phyloP scores from a whole-genome alignment of 2,797 vertebrate species.

The Acropternis orthonyx region DNA sequence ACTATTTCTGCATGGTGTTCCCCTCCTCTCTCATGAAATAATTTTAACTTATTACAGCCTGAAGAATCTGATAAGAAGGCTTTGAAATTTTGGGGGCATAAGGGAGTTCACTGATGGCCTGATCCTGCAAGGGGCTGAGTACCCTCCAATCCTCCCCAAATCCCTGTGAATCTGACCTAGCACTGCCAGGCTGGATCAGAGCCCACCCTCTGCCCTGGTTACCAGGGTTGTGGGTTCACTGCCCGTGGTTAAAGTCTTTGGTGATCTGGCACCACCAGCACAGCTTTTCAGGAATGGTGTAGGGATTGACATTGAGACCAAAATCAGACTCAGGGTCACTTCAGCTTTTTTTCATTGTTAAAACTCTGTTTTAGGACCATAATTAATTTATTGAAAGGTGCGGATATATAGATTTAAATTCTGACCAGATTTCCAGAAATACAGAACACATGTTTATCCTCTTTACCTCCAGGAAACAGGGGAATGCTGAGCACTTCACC shows the following conservation, averaged over 20 bases:
- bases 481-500: not conserved
- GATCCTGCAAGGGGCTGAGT: not conserved
- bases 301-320: not conserved
- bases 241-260: not conserved
- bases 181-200: not conserved
- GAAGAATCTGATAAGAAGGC: not conserved
- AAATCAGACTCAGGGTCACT: not conserved
- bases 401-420: not conserved
- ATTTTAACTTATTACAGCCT: not conserved
- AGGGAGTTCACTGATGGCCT: not conserved
- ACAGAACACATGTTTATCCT: not conserved
- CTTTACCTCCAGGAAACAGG: not conserved
- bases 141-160: not conserved
- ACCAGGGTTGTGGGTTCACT: not conserved
- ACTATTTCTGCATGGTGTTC: not conserved
- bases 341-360: not conserved
- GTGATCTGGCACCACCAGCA: not conserved
- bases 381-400: not conserved
- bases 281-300: rapidly evolving
- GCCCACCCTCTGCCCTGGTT: not conserved
- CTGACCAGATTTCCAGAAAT: not conserved
- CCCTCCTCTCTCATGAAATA: not conserved
- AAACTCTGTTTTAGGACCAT: not conserved
- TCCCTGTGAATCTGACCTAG: not conserved
- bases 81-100: not conserved